phyloP scores from a whole-genome alignment of 1,140 invertebrate genomes.

The Ylistrum balloti region DNA sequence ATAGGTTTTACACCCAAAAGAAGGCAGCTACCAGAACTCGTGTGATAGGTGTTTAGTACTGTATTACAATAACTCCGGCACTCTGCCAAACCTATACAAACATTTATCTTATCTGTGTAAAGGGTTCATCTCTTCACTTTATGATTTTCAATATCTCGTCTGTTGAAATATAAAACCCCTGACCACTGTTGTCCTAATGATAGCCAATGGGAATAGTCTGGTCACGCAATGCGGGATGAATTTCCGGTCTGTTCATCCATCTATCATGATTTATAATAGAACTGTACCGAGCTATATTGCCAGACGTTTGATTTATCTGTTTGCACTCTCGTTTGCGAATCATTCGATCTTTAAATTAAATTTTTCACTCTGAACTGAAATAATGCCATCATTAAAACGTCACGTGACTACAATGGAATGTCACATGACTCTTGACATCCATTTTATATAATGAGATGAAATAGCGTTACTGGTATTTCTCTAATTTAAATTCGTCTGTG shows the following conservation, averaged over 20 bases:
- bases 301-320: not conserved
- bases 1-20: conserved; percentile 14
- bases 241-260: not conserved
- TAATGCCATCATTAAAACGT: not conserved
- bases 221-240: not conserved
- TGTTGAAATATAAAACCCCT: not conserved
- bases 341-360: not conserved
- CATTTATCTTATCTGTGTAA: conserved; percentile 15
- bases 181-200: not conserved
- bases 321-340: not conserved
- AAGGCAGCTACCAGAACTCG: not conserved
- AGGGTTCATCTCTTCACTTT: not conserved
- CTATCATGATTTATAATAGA: not conserved
- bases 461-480: no score
- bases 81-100: not conserved
- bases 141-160: not conserved
- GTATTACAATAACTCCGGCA: not conserved
- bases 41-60: not conserved
- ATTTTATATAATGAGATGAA: no score
- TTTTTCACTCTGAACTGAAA: not conserved
- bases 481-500: no score
- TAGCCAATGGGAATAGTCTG: not conserved
- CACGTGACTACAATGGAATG: no score
- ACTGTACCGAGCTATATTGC: no score
- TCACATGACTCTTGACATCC: no score